Evolutionary conservation across 30 jellyfish, hydroid and myxozoan species (phyloP), one percentile per base, ranked within the genome.

Genomic region (Aurelia sp.): DNA sequence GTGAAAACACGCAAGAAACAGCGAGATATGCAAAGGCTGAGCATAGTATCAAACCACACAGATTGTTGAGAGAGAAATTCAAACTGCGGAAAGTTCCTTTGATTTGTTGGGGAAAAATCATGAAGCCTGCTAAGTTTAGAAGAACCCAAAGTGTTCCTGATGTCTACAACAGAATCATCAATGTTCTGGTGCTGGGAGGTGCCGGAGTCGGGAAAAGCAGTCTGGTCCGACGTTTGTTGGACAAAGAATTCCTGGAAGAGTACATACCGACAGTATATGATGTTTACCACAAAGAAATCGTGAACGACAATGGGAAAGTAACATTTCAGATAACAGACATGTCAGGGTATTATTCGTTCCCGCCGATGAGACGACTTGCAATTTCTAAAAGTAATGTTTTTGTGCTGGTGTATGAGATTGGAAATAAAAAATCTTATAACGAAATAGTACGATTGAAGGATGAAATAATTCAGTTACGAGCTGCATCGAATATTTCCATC

Each of bases 291-390:
- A 90, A 81, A 47, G 97, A 90, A 63, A 61, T 74, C 31, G 35
- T 71, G 16, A 44, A 60, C 76, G 93, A 81, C 5, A 75, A 74
- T 71, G 90, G 91, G 0, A 65, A 63, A 52, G 88, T 77, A 55
- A 81, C 58, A 5, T 71, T 90, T 58, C 90, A 90, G 50, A 80
- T 90, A 1, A 80, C 87, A 31, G 97, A 90, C 33, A 81, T 82
- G 85, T 82, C 97, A 1, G 97, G 93, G 27, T 76, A 21, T 21
- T 82, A 90, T 67, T 81, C 93, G 19, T 90, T 90, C 67, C 97
- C 97, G 3, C 93, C 97, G 30, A 90, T 90, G 97, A 72, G 93
- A 59, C 55, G 87, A 55, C 86, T 80, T 13, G 91, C 91, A 22
- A 81, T 90, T 47, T 17, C 87, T 13, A 80, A 76, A 65, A 52